phyloP scores from a whole-genome alignment of 2,888 invertebrate genomes.

The Muschampia staudingeri region DNA sequence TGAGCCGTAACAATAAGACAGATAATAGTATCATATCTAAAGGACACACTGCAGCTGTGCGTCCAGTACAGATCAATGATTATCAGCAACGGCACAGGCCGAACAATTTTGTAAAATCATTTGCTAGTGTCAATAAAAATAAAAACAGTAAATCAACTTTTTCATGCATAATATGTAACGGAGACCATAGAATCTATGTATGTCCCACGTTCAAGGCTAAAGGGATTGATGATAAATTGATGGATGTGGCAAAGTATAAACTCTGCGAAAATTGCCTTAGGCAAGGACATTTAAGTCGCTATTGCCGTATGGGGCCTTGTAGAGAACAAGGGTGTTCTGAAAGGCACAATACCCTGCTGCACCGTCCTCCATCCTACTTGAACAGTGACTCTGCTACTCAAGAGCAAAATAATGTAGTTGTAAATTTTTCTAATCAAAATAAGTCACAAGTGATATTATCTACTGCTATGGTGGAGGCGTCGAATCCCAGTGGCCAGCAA shows the following conservation, averaged over 20 bases:
- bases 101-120: too few species aligned
- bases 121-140: too few species aligned
- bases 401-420: neutral
- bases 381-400: neutral
- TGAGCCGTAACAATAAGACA: too few species aligned
- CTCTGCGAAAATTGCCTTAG: constrained; percentile 57
- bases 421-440: constrained; percentile 18
- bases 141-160: too few species aligned
- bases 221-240: constrained; percentile 37
- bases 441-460: constrained; percentile 1
- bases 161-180: too few species aligned
- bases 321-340: neutral
- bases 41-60: too few species aligned
- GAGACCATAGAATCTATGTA: too few species aligned
- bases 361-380: neutral
- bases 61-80: too few species aligned
- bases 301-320: constrained; percentile 24
- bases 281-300: constrained; percentile 57
- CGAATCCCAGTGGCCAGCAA: constrained; percentile 55
- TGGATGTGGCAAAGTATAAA: constrained; percentile 54
- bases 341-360: constrained; percentile 5
- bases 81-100: too few species aligned
- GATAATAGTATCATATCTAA: too few species aligned
- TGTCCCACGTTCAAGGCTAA: constrained; percentile 52
- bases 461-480: constrained; percentile 58